These are phyloP conservation scores for Sander vitreus DNA, from an alignment of 2,113 vertebrate genomes.

Conservation along the genomic window DNA sequence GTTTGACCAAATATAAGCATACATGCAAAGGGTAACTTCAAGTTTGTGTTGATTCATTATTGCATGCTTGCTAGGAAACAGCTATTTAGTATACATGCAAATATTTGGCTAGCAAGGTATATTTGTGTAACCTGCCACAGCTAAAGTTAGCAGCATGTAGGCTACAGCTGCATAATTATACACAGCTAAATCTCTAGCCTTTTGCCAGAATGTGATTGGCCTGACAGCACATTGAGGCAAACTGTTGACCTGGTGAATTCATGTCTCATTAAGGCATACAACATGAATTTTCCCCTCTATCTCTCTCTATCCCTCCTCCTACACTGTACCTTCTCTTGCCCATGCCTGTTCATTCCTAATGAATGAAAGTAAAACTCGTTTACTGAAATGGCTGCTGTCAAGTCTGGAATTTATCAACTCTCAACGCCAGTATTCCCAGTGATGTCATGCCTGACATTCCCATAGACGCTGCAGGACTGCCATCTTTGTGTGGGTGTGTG, in stretches of 20 bases:
- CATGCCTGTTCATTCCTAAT: constrained; percentile 24
- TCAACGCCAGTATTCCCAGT: constrained; percentile 44
- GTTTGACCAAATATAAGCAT: too few relatives aligned
- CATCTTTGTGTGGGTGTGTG: constrained; percentile 30
- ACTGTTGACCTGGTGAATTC: constrained; percentile 6
- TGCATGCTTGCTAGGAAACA: not conserved
- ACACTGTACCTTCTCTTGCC: not conserved
- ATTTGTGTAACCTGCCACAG: not conserved
- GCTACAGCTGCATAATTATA: not conserved
- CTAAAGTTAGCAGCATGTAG: not conserved
- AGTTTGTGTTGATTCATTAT: not conserved
- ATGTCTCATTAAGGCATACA: not conserved
- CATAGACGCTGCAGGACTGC: constrained; percentile 50
- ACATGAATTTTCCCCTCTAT: not conserved
- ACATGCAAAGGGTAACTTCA: too few relatives aligned
- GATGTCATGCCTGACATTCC: constrained; percentile 67
- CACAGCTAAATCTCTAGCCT: not conserved
- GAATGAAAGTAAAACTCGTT: constrained; percentile 47
- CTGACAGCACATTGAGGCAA: not conserved
- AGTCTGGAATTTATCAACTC: constrained; percentile 49
- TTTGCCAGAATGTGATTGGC: not conserved
- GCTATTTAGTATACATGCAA: not conserved
- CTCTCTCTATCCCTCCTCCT: not conserved
- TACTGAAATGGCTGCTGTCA: constrained; percentile 52
- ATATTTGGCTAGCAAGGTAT: not conserved